Evolutionary conservation across 2,113 vertebrate genomes (phyloP), one percentile per base, ranked within the genome.

Genomic region (Aplodontia rufa): DNA sequence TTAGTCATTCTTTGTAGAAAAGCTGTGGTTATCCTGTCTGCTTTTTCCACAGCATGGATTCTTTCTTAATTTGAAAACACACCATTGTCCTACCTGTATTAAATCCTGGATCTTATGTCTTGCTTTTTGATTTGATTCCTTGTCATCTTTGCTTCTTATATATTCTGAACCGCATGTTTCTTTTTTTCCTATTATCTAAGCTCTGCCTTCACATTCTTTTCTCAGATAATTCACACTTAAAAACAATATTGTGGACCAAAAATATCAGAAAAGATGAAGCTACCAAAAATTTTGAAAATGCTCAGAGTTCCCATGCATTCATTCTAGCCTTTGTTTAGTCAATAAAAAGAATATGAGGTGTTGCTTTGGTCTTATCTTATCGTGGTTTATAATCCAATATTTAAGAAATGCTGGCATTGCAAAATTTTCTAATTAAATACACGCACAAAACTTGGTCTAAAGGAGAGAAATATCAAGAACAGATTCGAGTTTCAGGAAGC

Each of bases 21-120:
- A 92, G 40, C 49, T 42, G 55, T 68, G 28, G 11, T 78, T 68
- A 71, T 30, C 16, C 13, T 12, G 45, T 75, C 42, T 51, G 6
- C 51, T 92, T 60, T 95, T 53, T 85, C 68, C 14, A 55, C 26
- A 78, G 26, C 53, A 49, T 8, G 74, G 37, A 62, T 84, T 76
- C 84, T 95, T 84, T 90, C 30, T 78, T 72, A 53, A 42, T 85
- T 37, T 91, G 91, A 96, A 87, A 16, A 49, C 19, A 28, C 14
- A 35, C 3, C 22, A n/a, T 80, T 93, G 19, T 58, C 90, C 55
- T 91, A 40, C 3, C 17, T 87, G 20, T n/a, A 32, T 83, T 83
- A 93, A 74, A 10, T 90, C 58, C 51, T 84, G 40, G 6, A 40
- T 64, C 35, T 79, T 76, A 28, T 49, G 68, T 64, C 58, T 60